Conservation (phyloP, 2,797 vertebrate genomes). For the Melanotaenia maccullochi region DNA sequence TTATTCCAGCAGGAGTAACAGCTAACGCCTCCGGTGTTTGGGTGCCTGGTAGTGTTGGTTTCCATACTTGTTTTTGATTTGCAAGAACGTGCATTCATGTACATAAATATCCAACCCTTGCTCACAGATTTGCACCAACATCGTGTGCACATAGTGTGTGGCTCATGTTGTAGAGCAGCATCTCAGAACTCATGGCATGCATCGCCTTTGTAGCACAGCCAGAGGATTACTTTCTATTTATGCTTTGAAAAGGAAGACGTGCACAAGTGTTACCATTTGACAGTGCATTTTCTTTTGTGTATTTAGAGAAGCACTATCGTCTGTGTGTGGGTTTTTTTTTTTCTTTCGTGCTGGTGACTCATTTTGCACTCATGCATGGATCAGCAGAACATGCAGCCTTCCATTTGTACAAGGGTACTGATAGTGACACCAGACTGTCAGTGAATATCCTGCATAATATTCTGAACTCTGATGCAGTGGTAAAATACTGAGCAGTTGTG, state of each 20-base stretch:
- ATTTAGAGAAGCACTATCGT: conserved; percentile 23
- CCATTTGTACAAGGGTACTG: not conserved
- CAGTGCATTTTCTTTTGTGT: conserved; percentile 20
- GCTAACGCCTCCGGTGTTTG: conserved; percentile 30
- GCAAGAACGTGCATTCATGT: not conserved
- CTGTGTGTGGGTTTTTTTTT: not conserved
- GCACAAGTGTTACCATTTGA: conserved; percentile 28
- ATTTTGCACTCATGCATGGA: conserved; percentile 12
- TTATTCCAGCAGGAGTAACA: conserved; percentile 25
- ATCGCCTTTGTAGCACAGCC: not conserved
- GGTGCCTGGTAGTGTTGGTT: conserved; percentile 23
- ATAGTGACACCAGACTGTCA: conserved; percentile 13
- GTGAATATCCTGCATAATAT: not conserved
- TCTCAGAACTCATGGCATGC: not conserved
- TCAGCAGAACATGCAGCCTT: conserved; percentile 23
- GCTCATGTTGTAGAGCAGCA: not conserved
- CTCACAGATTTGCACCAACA: conserved; percentile 6
- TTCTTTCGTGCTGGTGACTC: conserved; percentile 5
- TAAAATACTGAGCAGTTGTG: conserved; percentile 1
- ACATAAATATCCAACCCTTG: conserved; percentile 6
- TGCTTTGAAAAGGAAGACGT: not conserved
- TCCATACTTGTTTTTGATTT: conserved; percentile 20
- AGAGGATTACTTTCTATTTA: not conserved
- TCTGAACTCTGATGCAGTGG: not conserved
- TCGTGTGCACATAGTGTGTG: not conserved